phyloP scores from a whole-genome alignment of 2,113 vertebrate genomes.

The Pogonocichla stellata region DNA sequence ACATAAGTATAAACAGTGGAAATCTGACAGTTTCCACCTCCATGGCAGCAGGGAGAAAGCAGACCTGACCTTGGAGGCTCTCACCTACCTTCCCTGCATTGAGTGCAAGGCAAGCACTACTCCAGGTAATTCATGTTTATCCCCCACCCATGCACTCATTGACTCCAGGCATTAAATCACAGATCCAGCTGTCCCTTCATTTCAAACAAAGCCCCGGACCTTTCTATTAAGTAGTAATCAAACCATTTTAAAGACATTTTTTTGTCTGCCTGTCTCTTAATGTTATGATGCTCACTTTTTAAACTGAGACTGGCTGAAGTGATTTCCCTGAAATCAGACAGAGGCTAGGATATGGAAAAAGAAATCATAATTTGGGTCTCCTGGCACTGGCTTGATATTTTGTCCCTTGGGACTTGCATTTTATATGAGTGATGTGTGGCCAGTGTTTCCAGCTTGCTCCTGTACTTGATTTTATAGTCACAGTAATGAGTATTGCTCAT shows the following conservation, averaged over 20 bases:
- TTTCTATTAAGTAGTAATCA: not conserved
- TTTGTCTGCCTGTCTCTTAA: not conserved
- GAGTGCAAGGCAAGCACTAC: not conserved
- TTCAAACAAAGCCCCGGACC: not conserved
- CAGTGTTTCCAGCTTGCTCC: not conserved
- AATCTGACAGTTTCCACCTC: not conserved
- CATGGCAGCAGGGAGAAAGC: not conserved
- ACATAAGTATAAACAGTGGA: not conserved
- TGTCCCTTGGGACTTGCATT: not conserved
- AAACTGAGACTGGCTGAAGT: not conserved
- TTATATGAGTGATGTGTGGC: fast-evolving
- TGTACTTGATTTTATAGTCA: not conserved
- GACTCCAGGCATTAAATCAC: not conserved
- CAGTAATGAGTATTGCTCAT: not conserved
- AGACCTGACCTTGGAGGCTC: not conserved
- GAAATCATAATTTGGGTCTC: not conserved
- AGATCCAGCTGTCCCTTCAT: not conserved
- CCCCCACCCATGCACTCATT: fast-evolving
- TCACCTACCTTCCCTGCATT: not conserved
- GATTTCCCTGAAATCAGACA: not conserved
- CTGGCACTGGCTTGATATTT: not conserved
- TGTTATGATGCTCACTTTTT: not conserved
- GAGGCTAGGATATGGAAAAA: not conserved
- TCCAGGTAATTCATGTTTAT: not conserved
- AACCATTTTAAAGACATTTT: not conserved